Percentiles rank a stretch among this genome's conserved stretches.
These are phyloP conservation scores for Carcina quercana DNA, from an alignment of 2,888 invertebrate species.

Conservation along the genomic window DNA sequence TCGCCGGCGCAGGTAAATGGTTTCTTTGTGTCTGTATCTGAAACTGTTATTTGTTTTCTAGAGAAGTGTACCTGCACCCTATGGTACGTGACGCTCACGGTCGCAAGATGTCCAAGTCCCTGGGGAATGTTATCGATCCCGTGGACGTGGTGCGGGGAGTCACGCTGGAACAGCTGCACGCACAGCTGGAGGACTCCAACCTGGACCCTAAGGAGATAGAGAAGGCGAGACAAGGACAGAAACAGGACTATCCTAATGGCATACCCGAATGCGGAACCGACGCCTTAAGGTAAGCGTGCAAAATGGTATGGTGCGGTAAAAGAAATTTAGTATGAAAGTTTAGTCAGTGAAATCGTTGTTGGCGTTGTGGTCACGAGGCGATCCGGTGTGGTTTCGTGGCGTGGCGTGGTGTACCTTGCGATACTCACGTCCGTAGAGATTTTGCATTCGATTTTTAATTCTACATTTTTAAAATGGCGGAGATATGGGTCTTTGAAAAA, in stretches of 20 bases:
- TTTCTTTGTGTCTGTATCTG: too few species aligned
- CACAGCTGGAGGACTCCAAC: conserved; percentile 84
- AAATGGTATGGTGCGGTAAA: too few species aligned
- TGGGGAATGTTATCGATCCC: conserved; percentile 98
- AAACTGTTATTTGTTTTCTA: conserved; percentile 41
- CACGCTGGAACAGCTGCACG: conserved; percentile 84
- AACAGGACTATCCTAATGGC: conserved; percentile 88
- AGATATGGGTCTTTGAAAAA: too few species aligned
- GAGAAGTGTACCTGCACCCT: conserved; percentile 95
- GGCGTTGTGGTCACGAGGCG: too few species aligned
- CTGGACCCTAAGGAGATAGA: conserved; percentile 89
- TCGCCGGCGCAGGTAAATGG: too few species aligned
- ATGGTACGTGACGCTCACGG: conserved; percentile 99
- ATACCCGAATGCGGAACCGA: conserved; percentile 98
- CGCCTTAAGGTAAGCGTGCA: conserved; percentile 86
- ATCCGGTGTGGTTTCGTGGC: too few species aligned
- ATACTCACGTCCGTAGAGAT: too few species aligned
- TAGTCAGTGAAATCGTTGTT: too few species aligned
- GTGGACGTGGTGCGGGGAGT: conserved; percentile 95
- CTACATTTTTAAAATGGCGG: too few species aligned
- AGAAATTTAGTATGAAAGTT: too few species aligned
- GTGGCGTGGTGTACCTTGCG: too few species aligned
- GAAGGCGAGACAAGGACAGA: conserved; percentile 83
- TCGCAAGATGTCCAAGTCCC: conserved; percentile 98
- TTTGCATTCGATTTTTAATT: too few species aligned